A percentile compares a stretch with the other conserved stretches of the same genome.
Conservation (phyloP, 2,888 invertebrate species). For the Nasonia oneida region DNA sequence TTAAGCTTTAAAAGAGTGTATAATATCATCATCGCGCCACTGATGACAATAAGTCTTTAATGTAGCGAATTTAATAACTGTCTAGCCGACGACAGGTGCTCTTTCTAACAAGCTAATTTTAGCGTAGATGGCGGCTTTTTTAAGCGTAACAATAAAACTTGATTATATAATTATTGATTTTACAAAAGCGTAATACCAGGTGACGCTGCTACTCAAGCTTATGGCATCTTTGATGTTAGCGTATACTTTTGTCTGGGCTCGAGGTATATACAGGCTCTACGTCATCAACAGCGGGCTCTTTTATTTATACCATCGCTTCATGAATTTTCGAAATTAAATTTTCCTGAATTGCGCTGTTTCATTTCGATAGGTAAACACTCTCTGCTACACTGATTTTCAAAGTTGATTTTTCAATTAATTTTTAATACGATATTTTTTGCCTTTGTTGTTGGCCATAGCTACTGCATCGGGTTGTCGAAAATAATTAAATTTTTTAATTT, state of each 20-base stretch:
- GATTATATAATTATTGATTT: slow-evolving; percentile 35
- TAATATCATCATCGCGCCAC: neutral
- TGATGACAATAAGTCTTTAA: neutral
- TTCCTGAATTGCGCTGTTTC: neutral
- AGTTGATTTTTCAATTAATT: no score
- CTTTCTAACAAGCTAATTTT: slow-evolving; percentile 5
- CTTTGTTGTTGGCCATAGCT: neutral
- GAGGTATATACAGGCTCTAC: neutral
- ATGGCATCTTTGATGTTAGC: neutral
- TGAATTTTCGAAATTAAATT: neutral
- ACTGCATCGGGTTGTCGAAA: neutral
- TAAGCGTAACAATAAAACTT: slow-evolving; percentile 34
- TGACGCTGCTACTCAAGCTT: neutral
- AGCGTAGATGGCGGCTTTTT: slow-evolving; percentile 17
- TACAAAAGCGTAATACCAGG: neutral
- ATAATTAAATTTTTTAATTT: neutral
- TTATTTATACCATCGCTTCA: neutral
- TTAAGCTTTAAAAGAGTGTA: slow-evolving; percentile 10
- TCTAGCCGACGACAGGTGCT: neutral
- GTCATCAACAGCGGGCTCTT: neutral
- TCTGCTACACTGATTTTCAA: no score
- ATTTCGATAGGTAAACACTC: neutral
- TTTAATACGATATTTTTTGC: neutral
- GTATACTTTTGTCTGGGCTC: slow-evolving; percentile 12
- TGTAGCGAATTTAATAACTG: neutral